Conservation (phyloP, 2,888 invertebrate genomes). For the Baccha elongata region DNA sequence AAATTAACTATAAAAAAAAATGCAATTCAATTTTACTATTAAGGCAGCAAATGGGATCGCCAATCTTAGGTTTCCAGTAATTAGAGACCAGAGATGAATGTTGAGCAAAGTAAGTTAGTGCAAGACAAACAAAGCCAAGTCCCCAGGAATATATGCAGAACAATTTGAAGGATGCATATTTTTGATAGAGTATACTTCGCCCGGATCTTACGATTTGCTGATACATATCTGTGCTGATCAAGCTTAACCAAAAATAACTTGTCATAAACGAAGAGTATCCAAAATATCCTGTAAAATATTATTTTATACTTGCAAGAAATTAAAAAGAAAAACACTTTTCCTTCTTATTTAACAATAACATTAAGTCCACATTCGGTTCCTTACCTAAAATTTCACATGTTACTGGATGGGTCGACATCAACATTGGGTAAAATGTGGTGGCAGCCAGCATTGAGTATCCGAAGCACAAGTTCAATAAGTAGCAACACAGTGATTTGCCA, state of each 20-base stretch:
- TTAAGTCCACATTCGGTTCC: neutral
- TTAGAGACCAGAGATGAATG: slow-evolving; percentile 75
- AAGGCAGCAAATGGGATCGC: slow-evolving; percentile 85
- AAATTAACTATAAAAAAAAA: neutral
- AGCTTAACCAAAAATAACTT: slow-evolving; percentile 93
- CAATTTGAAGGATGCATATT: slow-evolving; percentile 82
- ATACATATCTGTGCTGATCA: slow-evolving; percentile 91
- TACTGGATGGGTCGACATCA: neutral
- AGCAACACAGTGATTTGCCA: slow-evolving; percentile 88
- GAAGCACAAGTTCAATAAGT: slow-evolving; percentile 85
- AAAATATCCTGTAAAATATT: slow-evolving; percentile 85
- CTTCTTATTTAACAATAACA: neutral
- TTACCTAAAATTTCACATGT: neutral
- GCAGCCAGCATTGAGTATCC: slow-evolving; percentile 85
- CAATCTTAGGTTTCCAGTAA: slow-evolving; percentile 83
- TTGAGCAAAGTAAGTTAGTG: slow-evolving; percentile 78
- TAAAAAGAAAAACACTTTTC: too few species aligned
- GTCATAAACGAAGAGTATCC: slow-evolving; percentile 90
- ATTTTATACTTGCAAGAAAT: too few species aligned
- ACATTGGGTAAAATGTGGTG: too few species aligned
- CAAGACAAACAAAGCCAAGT: slow-evolving; percentile 76
- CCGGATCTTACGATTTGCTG: neutral
- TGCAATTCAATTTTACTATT: slow-evolving; percentile 82
- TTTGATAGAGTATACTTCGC: neutral
- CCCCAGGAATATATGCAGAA: slow-evolving; percentile 83